Base-by-base conservation (phyloP, 2,888 invertebrate species). In the Liodrosophila aerea region DNA sequence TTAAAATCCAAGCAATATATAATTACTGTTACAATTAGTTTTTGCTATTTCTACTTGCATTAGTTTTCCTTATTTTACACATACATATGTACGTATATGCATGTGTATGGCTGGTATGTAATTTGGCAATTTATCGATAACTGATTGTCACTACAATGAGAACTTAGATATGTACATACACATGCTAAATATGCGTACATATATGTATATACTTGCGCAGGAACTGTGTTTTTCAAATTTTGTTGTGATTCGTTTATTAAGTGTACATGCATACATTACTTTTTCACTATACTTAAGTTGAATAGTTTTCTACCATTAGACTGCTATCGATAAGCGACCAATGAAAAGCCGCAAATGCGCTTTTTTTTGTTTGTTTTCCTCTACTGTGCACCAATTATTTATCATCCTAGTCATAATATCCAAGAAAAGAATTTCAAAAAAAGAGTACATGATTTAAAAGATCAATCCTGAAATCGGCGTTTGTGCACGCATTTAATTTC, bases 401-500 rank as follows among this genome's bases (percentile, higher is more conserved):
- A 53, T 39, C 45, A 63, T 73, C 57, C 54, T 61, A 76, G 56
- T 58, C 51, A 43, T 59, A 65, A 53, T 56, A 7, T 2, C 50
- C 45, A 51, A 34, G 50, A 16, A 34, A 36, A 46, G 30, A 47
- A 27, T 22, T 22, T 37, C 16, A 27, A 46, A 12, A 37, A 36
- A 53, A 31, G 11, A 27, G 33, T 30, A 47, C n/a, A 39, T 50
- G 30, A 52, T 39, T 47, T 11, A 13, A 33, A 59, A 51, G 27
- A 57, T 12, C 64, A 64, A 43, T 46, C 18, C 64, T 46, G 39
- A 74, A 71, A 71, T 86, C 81, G 84, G 87, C 87, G 87, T 87
- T 89, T 89, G 89, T 89, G 89, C 89, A 89, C 89, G 89, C 89
- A 88, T 87, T 89, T 86, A 76, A 76, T 73, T 77, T 77, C 45